phyloP scores from a whole-genome alignment of 2,797 vertebrate genomes.

The Picus viridis region DNA sequence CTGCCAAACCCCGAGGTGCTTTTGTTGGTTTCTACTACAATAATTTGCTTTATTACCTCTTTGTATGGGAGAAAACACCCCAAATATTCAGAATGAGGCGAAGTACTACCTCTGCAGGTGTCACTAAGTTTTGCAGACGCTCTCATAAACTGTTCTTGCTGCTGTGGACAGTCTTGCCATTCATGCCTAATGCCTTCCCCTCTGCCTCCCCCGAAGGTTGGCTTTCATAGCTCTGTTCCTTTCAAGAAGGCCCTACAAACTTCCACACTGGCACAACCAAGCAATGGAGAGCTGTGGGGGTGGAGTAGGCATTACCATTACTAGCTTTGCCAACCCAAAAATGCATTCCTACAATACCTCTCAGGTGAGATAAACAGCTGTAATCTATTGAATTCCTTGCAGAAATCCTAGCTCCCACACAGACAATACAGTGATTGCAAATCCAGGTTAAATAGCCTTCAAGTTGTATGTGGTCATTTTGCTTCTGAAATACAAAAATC shows the following conservation, averaged over 20 bases:
- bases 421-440: not conserved
- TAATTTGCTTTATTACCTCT: not conserved
- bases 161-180: not conserved
- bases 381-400: not conserved
- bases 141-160: not conserved
- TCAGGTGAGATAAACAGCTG: not conserved
- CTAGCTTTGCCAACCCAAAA: not conserved
- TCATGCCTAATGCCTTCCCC: not conserved
- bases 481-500: not conserved
- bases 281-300: not conserved
- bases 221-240: not conserved
- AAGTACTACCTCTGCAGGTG: not conserved
- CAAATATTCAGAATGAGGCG: not conserved
- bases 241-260: not conserved
- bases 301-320: not conserved
- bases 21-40: not conserved
- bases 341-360: not conserved
- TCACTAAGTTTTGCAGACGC: not conserved
- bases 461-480: not conserved
- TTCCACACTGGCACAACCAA: not conserved
- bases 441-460: not conserved
- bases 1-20: not conserved
- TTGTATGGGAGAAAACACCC: not conserved
- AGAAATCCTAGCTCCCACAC: not conserved
- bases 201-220: accelerated